These are phyloP conservation scores for Brachyalestes nurse DNA, from an alignment of 2,797 vertebrate genomes.

Conservation along the genomic window DNA sequence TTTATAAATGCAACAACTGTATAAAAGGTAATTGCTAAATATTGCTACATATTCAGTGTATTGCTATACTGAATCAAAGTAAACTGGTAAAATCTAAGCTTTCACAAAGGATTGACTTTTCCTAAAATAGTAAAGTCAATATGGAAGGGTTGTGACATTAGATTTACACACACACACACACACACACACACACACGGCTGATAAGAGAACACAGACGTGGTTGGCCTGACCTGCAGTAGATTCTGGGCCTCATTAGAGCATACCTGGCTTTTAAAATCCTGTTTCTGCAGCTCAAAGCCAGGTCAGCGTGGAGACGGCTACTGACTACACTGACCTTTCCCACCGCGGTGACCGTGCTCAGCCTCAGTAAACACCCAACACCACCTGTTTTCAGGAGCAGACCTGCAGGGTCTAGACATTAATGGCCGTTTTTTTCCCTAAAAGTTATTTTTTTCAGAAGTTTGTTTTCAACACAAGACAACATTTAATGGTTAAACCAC, in stretches of 20 bases:
- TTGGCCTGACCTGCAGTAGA: slow-evolving; percentile 52
- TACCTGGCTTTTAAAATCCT: slow-evolving; percentile 62
- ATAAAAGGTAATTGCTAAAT: too few species aligned
- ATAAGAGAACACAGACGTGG: slow-evolving; percentile 64
- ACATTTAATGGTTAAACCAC: neutral
- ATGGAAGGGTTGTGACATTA: too few species aligned
- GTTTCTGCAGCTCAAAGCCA: slow-evolving; percentile 57
- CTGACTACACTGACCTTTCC: slow-evolving; percentile 50
- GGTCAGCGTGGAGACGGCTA: slow-evolving; percentile 61
- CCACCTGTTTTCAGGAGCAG: slow-evolving; percentile 34
- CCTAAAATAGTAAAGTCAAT: neutral
- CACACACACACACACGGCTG: slow-evolving; percentile 57
- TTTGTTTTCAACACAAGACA: neutral
- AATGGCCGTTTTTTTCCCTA: neutral
- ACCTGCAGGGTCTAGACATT: neutral
- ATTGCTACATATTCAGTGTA: too few species aligned
- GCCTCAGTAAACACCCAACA: slow-evolving; percentile 67
- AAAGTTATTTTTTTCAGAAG: neutral
- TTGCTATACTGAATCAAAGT: too few species aligned
- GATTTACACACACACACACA: slow-evolving; percentile 41
- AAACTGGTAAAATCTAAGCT: too few species aligned
- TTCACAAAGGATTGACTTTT: neutral
- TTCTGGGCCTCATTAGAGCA: slow-evolving; percentile 63
- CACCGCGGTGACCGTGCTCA: slow-evolving; percentile 52
- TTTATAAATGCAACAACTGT: too few species aligned